Percentiles rank a stretch among this genome's conserved stretches.
These are phyloP conservation scores for Drosophila malerkotliana DNA, from an alignment of 1,140 invertebrate species.

Conservation along the genomic window DNA sequence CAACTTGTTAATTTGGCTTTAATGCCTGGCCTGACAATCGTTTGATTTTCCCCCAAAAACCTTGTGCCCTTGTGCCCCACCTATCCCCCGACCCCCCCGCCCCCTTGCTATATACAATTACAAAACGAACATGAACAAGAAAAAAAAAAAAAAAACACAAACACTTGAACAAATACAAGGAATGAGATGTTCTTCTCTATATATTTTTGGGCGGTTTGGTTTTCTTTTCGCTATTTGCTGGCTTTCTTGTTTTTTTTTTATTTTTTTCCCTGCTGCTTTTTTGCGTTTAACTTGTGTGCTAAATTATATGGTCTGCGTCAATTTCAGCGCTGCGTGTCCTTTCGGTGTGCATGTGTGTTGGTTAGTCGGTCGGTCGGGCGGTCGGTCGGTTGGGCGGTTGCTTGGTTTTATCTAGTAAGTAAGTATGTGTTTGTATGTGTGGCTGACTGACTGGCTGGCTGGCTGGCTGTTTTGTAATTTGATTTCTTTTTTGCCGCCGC, in stretches of 20 bases:
- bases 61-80: neutral
- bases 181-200: constrained; percentile 41
- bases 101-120: constrained; percentile 12
- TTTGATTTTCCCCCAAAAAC: constrained; percentile 51
- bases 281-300: constrained; percentile 72
- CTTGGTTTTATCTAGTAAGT: constrained; percentile 37
- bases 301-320: constrained; percentile 72
- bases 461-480: constrained; percentile 79
- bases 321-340: constrained; percentile 52
- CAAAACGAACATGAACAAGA: neutral
- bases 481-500: constrained; percentile 80
- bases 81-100: neutral
- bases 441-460: constrained; percentile 50
- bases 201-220: constrained; percentile 25
- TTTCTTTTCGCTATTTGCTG: constrained; percentile 35
- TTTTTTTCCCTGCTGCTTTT: constrained; percentile 19
- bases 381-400: constrained; percentile 9
- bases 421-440: constrained; percentile 25
- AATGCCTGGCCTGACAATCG: constrained; percentile 55
- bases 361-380: constrained; percentile 15
- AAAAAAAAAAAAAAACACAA: constrained; percentile 6
- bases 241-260: constrained; percentile 28
- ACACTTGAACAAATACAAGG: constrained; percentile 6
- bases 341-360: constrained; percentile 23
- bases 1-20: constrained; percentile 68